Percentiles rank a stretch among this genome's conserved stretches.
Evolutionary conservation across 2,797 vertebrate genomes (phyloP).

Genomic region (Poecilia wingei): DNA sequence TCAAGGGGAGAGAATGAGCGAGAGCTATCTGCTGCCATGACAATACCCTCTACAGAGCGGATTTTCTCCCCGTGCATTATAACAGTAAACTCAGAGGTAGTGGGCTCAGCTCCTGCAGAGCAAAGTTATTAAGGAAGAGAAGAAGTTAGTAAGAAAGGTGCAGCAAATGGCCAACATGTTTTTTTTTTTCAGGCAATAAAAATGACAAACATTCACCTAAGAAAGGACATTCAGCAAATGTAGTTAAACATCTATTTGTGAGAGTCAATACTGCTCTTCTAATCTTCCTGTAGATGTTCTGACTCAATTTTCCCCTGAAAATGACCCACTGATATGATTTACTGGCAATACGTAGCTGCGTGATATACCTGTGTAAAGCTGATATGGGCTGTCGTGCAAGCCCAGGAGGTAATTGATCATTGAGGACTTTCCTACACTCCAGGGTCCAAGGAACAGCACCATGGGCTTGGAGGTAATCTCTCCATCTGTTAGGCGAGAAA

Average conservation of each 20-base stretch:
- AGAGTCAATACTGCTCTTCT: not conserved
- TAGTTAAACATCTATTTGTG: not conserved
- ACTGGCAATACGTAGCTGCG: not conserved
- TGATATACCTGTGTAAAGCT: conserved; percentile 87
- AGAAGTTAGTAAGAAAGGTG: conserved; percentile 9
- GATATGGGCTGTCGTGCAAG: conserved; percentile 90
- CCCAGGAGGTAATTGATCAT: conserved; percentile 99
- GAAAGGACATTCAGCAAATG: not conserved
- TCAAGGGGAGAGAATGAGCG: conserved; percentile 96
- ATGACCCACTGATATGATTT: not conserved
- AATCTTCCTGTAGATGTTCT: not conserved
- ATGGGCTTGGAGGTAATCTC: conserved; percentile 99
- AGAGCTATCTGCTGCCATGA: conserved; percentile 97
- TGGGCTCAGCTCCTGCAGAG: conserved; percentile 92
- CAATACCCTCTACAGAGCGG: conserved; percentile 96
- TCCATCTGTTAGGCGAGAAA: conserved; percentile 84
- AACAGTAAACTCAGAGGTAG: conserved; percentile 98
- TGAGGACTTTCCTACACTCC: conserved; percentile 98
- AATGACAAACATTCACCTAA: not conserved
- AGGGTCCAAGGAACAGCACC: conserved; percentile 98
- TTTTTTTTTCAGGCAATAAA: not conserved
- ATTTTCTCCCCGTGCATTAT: conserved; percentile 98
- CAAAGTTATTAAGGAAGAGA: conserved; percentile 10
- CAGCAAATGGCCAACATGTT: not conserved
- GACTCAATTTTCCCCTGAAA: not conserved